A percentile compares a stretch with the other conserved stretches of the same genome.
These are phyloP conservation scores for Grammomys dolichurus DNA, from an alignment of 2,113 vertebrate species.

Conservation along the genomic window DNA sequence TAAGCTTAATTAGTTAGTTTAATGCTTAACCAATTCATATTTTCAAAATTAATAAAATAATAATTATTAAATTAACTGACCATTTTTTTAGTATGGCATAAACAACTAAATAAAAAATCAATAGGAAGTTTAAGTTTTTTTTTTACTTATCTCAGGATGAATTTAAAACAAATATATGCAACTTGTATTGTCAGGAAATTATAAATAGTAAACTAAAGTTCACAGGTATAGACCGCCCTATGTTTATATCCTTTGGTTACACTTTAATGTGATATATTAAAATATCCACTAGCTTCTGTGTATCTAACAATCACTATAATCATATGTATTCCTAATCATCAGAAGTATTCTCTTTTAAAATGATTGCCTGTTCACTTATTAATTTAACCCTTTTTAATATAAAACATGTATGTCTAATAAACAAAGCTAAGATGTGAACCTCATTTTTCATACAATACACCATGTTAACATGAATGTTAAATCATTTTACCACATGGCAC, in stretches of 20 bases:
- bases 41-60: neutral
- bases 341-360: slow-evolving; percentile 26
- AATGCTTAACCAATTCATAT: neutral
- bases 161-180: neutral
- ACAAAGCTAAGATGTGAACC: neutral
- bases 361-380: neutral
- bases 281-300: neutral
- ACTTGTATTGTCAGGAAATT: neutral
- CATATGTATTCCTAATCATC: slow-evolving; percentile 35
- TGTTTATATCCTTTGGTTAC: neutral
- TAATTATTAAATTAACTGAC: neutral
- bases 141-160: neutral
- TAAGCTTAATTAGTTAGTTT: slow-evolving; percentile 19
- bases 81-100: neutral
- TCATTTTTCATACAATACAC: neutral
- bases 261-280: neutral
- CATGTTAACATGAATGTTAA: neutral
- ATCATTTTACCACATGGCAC: neutral
- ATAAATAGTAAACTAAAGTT: slow-evolving; percentile 46
- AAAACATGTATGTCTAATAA: neutral
- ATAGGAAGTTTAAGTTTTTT: neutral
- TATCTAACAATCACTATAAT: neutral
- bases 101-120: neutral
- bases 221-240: neutral
- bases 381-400: neutral